Base-by-base conservation (phyloP, 2,888 invertebrate genomes). In the Tyria jacobaeae region DNA sequence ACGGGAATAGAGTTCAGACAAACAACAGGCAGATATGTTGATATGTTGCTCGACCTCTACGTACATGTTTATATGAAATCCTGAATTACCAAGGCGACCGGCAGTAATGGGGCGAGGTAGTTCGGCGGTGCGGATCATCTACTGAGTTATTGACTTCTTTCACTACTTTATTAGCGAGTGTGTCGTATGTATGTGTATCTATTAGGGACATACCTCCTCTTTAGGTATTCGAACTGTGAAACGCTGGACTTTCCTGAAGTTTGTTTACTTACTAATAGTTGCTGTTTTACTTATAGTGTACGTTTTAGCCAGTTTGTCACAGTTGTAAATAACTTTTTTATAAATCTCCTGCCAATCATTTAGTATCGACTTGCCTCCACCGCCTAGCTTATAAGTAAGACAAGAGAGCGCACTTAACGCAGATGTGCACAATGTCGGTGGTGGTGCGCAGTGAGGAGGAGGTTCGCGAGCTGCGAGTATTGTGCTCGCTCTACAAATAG, bases 31-130 rank as follows among this genome's bases (percentile, higher is more conserved):
- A 54, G 51, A 52, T 64, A 64, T 64, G 64, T 70, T 60, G 66
- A 70, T 70, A 66, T 70, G 69, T 70, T 70, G 66, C 64, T 66
- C 41, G 57, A 59, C 31, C 59, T 57, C 15, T 27, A 37, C 58
- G 64, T 68, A 60, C 48, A 24, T 48, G 25, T 68, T 64, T 56
- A 57, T 65, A 62, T 61, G 35, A 35, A 56, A 27, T 50, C 37
- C 50, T 31, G 50, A 34, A 55, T 50, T 44, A 52, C 21, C 54
- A 7, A 6, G 12, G 41, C 27, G 21, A 6, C 12, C 35, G 24
- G 7, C 39, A n/a, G 21, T 3, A 3, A 4, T 12, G 44, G 17
- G 44, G 17, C 9, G 17, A 21, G 21, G 10, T 21, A 21, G 44
- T 44, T 44, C 44, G 44, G 21, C 21, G 10, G 17, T 9, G 44